Evolutionary conservation across 64 coral and sea anemone genomes (phyloP).

Genomic region (Montipora foliosa): DNA sequence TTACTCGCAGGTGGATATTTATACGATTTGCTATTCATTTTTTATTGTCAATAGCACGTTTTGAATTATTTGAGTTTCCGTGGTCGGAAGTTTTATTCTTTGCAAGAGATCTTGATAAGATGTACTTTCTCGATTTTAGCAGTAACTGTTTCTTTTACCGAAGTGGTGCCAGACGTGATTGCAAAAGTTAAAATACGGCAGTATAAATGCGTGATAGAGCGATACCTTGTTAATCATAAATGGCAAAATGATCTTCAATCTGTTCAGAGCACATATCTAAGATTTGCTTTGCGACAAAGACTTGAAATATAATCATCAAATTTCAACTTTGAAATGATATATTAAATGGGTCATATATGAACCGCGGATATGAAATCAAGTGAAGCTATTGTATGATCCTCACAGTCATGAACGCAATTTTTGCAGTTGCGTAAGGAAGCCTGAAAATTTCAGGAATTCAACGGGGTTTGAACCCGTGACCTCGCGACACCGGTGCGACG

Average conservation of each 20-base stretch:
- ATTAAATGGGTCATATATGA: too few species aligned
- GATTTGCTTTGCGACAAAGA: constrained; percentile 41
- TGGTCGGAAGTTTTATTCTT: background rate
- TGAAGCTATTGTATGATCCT: too few species aligned
- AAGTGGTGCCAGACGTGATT: constrained; percentile 22
- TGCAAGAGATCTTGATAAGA: constrained; percentile 37
- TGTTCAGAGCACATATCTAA: constrained; percentile 31
- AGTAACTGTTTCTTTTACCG: constrained; percentile 12
- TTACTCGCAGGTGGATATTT: constrained; percentile 19
- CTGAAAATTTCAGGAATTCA: too few species aligned
- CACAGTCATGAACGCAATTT: too few species aligned
- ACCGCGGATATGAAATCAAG: too few species aligned
- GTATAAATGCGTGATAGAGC: background rate
- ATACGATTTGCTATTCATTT: constrained; percentile 10
- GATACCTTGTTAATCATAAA: constrained; percentile 12
- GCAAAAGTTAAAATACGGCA: constrained; percentile 15
- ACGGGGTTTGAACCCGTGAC: too few species aligned
- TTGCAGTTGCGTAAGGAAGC: too few species aligned
- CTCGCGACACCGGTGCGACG: too few species aligned
- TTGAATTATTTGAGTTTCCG: constrained; percentile 32
- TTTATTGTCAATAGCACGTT: constrained; percentile 9
- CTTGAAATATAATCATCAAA: constrained; percentile 4
- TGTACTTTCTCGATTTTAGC: constrained; percentile 43
- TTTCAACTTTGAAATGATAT: too few species aligned
- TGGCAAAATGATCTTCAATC: constrained; percentile 67